phyloP scores from a whole-genome alignment of 2,888 invertebrate species.

The Amblyteles armatorius region DNA sequence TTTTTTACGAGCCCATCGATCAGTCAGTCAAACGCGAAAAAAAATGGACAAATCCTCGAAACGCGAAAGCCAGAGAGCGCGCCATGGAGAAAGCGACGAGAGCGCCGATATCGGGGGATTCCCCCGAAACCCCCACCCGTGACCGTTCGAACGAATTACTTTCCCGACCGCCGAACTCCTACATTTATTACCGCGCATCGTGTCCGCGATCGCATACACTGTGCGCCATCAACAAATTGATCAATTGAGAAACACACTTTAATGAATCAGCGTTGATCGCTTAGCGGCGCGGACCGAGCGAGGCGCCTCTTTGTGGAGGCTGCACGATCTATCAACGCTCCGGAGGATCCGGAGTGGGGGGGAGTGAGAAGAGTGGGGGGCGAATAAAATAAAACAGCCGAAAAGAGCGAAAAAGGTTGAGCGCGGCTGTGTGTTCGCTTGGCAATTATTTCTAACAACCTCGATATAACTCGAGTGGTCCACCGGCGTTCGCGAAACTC shows the following conservation, averaged over 20 bases:
- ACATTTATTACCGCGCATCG: no score
- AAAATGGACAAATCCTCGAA: slow-evolving; percentile 56
- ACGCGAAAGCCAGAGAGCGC: slow-evolving; percentile 13
- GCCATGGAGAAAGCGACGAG: slow-evolving; percentile 16
- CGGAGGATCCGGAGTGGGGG: not conserved
- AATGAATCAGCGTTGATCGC: no score
- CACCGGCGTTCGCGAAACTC: slow-evolving; percentile 66
- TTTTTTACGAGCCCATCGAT: slow-evolving; percentile 60
- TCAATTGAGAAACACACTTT: no score
- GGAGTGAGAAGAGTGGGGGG: not conserved
- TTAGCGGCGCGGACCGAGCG: no score
- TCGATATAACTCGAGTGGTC: slow-evolving; percentile 71
- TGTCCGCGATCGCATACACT: no score
- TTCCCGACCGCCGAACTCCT: no score
- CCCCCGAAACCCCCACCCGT: not conserved
- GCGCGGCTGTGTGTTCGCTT: slow-evolving; percentile 52
- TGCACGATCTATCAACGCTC: not conserved
- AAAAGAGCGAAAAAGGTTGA: slow-evolving; percentile 13
- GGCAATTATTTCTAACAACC: slow-evolving; percentile 78
- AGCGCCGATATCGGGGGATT: slow-evolving; percentile 49
- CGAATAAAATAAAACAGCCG: not conserved
- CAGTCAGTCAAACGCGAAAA: slow-evolving; percentile 51
- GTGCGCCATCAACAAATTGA: no score
- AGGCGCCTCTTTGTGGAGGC: not conserved
- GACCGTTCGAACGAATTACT: no score